Percentiles rank a stretch among this genome's conserved stretches.
phyloP scores from a whole-genome alignment of 2,113 vertebrate species.

The Chroicocephalus ridibundus region DNA sequence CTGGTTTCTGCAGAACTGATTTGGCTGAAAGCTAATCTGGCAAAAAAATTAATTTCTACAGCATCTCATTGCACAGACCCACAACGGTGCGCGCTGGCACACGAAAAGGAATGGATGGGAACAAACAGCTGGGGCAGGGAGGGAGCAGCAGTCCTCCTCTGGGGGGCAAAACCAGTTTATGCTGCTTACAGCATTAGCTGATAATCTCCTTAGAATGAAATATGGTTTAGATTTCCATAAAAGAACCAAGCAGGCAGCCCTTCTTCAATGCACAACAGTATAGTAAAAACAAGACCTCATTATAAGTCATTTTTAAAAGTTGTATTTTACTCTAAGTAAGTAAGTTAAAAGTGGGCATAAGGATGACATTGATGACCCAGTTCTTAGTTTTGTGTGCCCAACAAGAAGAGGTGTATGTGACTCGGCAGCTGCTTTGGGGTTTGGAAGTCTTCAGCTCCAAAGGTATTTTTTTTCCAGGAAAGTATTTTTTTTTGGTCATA shows the following conservation, averaged over 20 bases:
- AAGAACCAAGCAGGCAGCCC: neutral
- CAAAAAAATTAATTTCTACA: conserved; percentile 47
- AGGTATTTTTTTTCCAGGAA: neutral
- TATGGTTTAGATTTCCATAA: neutral
- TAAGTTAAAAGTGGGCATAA: neutral
- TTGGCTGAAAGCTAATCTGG: conserved; percentile 51
- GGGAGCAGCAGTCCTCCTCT: conserved; percentile 26
- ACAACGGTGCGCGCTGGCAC: conserved; percentile 19
- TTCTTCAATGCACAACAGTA: neutral
- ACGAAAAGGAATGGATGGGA: neutral
- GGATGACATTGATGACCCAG: neutral
- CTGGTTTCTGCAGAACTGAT: conserved; percentile 33
- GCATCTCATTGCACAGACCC: conserved; percentile 2
- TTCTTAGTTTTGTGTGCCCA: neutral
- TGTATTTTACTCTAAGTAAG: neutral
- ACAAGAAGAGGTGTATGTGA: neutral
- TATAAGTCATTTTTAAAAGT: neutral
- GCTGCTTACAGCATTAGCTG: neutral
- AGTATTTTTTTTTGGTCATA: neutral
- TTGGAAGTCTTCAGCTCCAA: neutral
- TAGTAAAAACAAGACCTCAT: neutral
- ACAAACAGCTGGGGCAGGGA: conserved; percentile 39
- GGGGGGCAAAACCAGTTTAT: neutral
- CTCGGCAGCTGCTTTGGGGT: neutral
- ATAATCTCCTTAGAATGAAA: neutral